Evolutionary conservation across 2,797 vertebrate species (phyloP).

Genomic region (Glossophaga mutica): DNA sequence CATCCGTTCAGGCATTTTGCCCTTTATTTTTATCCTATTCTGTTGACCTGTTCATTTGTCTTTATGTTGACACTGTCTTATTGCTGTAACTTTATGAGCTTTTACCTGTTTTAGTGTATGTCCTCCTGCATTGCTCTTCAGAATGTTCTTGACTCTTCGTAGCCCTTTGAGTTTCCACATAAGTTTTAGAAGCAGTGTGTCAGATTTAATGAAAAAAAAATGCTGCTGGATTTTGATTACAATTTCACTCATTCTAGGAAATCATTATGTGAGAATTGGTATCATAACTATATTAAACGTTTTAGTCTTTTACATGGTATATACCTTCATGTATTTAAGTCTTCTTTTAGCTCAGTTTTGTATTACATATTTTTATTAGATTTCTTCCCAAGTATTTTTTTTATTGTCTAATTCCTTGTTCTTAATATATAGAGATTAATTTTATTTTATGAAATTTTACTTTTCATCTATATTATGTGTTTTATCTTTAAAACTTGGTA

Average conservation of each 20-base stretch:
- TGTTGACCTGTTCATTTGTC: neutral
- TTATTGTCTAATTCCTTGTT: conserved; percentile 13
- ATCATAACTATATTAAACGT: neutral
- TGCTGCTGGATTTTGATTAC: neutral
- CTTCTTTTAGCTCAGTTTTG: neutral
- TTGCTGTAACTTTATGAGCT: neutral
- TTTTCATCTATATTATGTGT: neutral
- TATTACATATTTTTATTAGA: neutral
- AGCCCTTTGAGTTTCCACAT: neutral
- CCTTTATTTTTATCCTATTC: neutral
- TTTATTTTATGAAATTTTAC: conserved; percentile 34
- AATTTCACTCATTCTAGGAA: conserved; percentile 1
- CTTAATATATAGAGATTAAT: neutral
- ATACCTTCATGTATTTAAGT: neutral
- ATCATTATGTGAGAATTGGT: conserved; percentile 24
- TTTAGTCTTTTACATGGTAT: neutral
- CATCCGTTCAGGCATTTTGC: neutral
- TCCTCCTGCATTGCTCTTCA: neutral
- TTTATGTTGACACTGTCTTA: neutral
- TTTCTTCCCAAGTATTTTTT: neutral
- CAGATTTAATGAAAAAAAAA: neutral
- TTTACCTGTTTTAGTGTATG: neutral
- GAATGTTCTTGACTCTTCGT: neutral
- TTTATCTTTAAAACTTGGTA: neutral
- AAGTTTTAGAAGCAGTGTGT: neutral